Percentiles rank a stretch among this genome's conserved stretches.
Conservation (phyloP, 2,797 vertebrate genomes). For the Phylloscopus collybita region DNA sequence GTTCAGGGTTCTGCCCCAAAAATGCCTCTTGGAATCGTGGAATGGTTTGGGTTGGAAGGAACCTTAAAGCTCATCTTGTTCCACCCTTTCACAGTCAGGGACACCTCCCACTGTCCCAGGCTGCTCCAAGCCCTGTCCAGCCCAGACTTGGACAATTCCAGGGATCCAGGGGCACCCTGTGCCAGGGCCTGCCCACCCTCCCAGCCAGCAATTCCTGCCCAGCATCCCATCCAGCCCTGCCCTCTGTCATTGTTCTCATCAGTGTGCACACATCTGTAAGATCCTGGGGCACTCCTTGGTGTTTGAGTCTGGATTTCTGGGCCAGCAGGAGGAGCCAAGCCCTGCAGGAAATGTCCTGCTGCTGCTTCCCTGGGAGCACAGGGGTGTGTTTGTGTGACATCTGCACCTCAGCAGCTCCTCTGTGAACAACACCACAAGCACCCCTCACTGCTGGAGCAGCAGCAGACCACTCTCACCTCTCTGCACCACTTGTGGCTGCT, state of each 20-base stretch:
- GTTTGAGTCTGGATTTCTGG: background rate
- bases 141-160: background rate
- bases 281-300: background rate
- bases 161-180: background rate
- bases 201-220: background rate
- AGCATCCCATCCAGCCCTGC: rapidly evolving
- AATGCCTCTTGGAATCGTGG: background rate
- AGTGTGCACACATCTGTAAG: rapidly evolving
- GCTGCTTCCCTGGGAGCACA: rapidly evolving
- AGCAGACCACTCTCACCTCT: background rate
- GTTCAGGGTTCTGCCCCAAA: background rate
- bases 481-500: constrained; percentile 13
- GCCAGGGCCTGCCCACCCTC: background rate
- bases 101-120: rapidly evolving
- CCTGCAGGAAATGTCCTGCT: background rate
- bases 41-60: background rate
- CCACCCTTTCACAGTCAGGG: background rate
- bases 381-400: rapidly evolving
- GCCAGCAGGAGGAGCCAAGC: background rate
- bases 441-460: background rate
- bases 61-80: background rate
- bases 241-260: background rate
- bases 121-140: background rate
- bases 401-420: background rate
- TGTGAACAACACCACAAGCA: background rate